Evolutionary conservation across 2,113 vertebrate species (phyloP).

Genomic region (Ceratotherium simum): DNA sequence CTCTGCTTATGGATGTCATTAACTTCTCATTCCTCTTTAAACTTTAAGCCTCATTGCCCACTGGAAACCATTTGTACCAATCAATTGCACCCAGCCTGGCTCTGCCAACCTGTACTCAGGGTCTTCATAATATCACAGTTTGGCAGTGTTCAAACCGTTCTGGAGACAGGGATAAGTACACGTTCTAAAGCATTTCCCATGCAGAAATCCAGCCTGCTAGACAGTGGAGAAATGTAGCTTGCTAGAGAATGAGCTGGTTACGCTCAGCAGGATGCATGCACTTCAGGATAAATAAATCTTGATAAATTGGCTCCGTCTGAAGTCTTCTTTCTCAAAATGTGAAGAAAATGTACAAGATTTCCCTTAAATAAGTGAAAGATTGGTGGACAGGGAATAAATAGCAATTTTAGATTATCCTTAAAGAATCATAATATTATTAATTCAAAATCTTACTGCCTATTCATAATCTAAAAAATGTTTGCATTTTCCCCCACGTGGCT

Average conservation of each 20-base stretch:
- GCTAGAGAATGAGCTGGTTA: not conserved
- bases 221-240: not conserved
- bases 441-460: not conserved
- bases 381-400: not conserved
- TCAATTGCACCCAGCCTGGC: not conserved
- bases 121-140: not conserved
- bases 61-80: not conserved
- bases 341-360: not conserved
- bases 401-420: not conserved
- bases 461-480: not conserved
- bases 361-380: slow-evolving; percentile 25
- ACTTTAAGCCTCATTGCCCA: not conserved
- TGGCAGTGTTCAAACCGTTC: not conserved
- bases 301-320: slow-evolving; percentile 13
- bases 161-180: not conserved
- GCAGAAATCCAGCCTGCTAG: not conserved
- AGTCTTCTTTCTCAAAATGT: slow-evolving; percentile 5
- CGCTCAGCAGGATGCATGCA: not conserved
- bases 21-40: slow-evolving; percentile 21
- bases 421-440: slow-evolving; percentile 34
- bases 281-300: slow-evolving; percentile 53
- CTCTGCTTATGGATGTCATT: not conserved
- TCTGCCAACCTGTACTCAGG: not conserved
- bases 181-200: not conserved
- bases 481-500: not conserved